These are phyloP conservation scores for Triops cancriformis DNA, from an alignment of 1,140 invertebrate genomes.

Conservation along the genomic window DNA sequence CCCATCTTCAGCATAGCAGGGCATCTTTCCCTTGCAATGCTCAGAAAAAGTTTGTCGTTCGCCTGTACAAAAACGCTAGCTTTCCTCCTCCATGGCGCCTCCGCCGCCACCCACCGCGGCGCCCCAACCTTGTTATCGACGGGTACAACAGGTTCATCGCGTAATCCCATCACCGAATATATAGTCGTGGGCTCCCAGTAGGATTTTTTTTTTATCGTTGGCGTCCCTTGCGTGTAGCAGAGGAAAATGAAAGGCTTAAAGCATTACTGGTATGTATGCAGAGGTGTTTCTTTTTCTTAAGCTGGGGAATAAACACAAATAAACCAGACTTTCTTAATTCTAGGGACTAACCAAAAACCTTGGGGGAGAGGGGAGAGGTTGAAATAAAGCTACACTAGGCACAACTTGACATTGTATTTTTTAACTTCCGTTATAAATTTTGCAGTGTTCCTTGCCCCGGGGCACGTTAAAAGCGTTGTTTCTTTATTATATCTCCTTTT, in stretches of 20 bases:
- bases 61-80: too few relatives aligned
- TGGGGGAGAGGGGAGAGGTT: background rate
- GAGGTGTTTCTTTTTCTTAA: background rate
- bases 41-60: background rate
- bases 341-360: background rate
- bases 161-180: background rate
- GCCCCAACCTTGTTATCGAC: slow-evolving; percentile 1
- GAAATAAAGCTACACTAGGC: background rate
- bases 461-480: background rate
- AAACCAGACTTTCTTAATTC: background rate
- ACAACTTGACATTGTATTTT: background rate
- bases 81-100: background rate
- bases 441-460: background rate
- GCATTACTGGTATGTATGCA: background rate
- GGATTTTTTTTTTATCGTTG: background rate
- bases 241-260: background rate
- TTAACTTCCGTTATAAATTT: background rate
- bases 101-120: background rate
- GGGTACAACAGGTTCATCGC: slow-evolving; percentile 7
- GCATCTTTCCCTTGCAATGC: background rate
- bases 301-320: background rate
- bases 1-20: background rate
- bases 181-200: background rate
- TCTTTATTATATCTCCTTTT: background rate
- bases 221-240: background rate